Evolutionary conservation across 2,113 vertebrate species (phyloP).

Genomic region (Protobothrops flavoviridis): DNA sequence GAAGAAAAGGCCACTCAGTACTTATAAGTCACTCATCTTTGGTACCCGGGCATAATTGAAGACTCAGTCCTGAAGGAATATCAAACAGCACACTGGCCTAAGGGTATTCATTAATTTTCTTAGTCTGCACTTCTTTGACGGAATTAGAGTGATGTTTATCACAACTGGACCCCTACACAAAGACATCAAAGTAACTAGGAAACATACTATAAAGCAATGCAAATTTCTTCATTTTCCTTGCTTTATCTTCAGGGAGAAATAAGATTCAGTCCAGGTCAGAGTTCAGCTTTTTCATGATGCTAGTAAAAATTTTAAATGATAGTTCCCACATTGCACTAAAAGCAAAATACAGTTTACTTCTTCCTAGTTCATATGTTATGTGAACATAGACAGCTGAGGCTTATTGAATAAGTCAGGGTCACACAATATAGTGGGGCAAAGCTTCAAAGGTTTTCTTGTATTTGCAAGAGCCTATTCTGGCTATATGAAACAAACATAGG

Average conservation of each 20-base stretch:
- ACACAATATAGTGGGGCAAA: neutral
- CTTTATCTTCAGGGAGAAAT: neutral
- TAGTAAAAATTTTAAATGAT: neutral
- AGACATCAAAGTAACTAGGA: neutral
- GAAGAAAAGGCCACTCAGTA: neutral
- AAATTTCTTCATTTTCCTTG: neutral
- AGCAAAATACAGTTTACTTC: neutral
- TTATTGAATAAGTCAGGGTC: neutral
- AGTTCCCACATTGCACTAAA: neutral
- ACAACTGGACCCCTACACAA: neutral
- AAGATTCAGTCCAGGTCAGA: neutral
- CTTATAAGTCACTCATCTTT: neutral
- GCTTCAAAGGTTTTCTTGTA: neutral
- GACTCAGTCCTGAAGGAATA: neutral
- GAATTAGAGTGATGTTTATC: neutral
- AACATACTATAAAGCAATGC: neutral
- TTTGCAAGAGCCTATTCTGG: neutral
- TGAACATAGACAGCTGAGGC: neutral
- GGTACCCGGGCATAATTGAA: neutral
- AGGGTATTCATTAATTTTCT: neutral
- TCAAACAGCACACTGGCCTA: neutral
- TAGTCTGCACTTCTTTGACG: neutral
- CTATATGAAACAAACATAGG: neutral
- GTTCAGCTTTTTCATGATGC: neutral
- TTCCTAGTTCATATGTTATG: neutral